Percentiles rank a stretch among this genome's conserved stretches.
phyloP scores from a whole-genome alignment of 2,797 vertebrate species.

The Poeciliopsis gracilis region DNA sequence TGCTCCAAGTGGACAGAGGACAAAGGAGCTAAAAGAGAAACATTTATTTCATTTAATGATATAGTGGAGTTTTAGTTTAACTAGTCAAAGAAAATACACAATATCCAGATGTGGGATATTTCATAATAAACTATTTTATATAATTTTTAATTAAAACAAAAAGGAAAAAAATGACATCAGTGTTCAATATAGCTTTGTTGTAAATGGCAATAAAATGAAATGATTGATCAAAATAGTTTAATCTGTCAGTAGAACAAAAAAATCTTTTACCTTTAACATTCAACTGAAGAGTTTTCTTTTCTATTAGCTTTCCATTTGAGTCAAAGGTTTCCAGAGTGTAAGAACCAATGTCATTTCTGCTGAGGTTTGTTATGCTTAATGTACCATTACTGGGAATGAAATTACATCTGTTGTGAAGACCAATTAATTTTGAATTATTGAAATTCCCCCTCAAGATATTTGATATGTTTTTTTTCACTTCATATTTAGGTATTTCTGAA shows the following conservation, averaged over 20 bases:
- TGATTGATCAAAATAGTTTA: background rate
- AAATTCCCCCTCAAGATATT: rapidly evolving
- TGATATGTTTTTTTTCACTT: rapidly evolving
- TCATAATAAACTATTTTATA: background rate
- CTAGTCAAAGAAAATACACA: background rate
- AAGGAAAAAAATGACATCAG: background rate
- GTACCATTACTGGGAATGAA: background rate
- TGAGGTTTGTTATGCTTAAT: conserved; percentile 34
- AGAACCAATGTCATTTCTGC: background rate
- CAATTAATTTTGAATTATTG: rapidly evolving
- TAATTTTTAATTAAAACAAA: background rate
- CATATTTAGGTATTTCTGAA: rapidly evolving
- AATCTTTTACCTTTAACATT: background rate
- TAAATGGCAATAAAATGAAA: background rate
- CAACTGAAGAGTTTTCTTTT: background rate
- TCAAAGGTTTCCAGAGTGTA: background rate
- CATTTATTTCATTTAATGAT: background rate
- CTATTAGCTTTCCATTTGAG: rapidly evolving
- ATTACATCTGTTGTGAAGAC: background rate
- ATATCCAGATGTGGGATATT: background rate
- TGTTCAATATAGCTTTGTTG: background rate
- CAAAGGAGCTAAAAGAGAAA: conserved; percentile 56
- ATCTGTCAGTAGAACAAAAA: rapidly evolving
- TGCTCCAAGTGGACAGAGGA: conserved; percentile 27
- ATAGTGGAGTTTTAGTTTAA: background rate